These are phyloP conservation scores for Isotomurus palustris DNA, from an alignment of 2,888 invertebrate genomes.

Conservation along the genomic window DNA sequence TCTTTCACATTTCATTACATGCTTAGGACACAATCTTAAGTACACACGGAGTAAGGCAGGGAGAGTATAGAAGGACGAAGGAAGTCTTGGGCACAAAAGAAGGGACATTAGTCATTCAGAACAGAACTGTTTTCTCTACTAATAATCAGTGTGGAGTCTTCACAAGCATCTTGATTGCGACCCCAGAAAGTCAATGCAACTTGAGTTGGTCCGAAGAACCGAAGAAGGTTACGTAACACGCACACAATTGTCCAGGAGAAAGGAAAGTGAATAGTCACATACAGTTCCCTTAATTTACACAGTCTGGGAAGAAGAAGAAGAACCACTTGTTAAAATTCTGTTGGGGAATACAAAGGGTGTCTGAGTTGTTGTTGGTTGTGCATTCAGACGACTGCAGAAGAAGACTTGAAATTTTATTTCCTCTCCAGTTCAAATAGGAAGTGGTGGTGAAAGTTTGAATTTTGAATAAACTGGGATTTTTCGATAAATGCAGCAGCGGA, in stretches of 20 bases:
- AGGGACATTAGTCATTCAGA: conserved; percentile 10
- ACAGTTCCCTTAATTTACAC: conserved; percentile 14
- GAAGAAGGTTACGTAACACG: no score
- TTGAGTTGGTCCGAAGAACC: neutral
- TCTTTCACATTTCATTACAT: no score
- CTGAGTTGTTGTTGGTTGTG: neutral
- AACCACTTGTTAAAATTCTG: conserved; percentile 9
- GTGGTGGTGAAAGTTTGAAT: neutral
- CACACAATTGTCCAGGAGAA: conserved; percentile 10
- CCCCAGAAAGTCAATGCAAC: neutral
- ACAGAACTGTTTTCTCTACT: conserved; percentile 8
- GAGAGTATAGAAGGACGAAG: no score
- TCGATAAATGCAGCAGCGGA: neutral
- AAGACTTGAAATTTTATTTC: no score
- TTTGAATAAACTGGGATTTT: neutral
- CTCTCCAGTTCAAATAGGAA: neutral
- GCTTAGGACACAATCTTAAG: no score
- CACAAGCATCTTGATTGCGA: conserved; percentile 1
- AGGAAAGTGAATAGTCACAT: no score
- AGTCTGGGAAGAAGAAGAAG: neutral
- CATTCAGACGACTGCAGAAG: neutral
- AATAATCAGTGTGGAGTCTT: conserved; percentile 1
- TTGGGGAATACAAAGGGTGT: neutral
- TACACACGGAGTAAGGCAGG: no score
- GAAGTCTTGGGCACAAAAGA: no score